Evolutionary conservation across 2,113 vertebrate species (phyloP).

Genomic region (Atherinomorus stipes): DNA sequence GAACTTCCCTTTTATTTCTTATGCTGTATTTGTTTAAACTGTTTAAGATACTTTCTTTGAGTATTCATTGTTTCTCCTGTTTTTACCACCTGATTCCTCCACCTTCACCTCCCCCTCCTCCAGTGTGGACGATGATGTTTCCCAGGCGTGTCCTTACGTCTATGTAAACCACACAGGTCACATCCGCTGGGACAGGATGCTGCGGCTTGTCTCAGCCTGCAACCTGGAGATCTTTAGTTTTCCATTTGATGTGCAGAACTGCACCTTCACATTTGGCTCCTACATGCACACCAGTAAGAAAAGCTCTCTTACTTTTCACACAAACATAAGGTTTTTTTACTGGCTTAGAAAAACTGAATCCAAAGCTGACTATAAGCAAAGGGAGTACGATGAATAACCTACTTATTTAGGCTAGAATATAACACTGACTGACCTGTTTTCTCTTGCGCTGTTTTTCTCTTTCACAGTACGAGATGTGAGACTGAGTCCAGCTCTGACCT

Average conservation of each 20-base stretch:
- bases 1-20: not conserved
- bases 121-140: constrained; percentile 84
- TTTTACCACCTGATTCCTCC: not conserved
- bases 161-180: constrained; percentile 85
- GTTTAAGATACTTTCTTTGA: too few relatives aligned
- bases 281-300: constrained; percentile 87
- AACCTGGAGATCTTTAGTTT: constrained; percentile 89
- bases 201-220: constrained; percentile 84
- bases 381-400: not conserved
- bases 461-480: constrained; percentile 81
- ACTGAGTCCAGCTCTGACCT: constrained; percentile 81
- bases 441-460: not conserved
- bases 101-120: constrained; percentile 38
- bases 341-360: not conserved
- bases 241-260: constrained; percentile 87
- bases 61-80: not conserved
- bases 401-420: not conserved
- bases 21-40: not conserved
- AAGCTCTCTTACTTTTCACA: not conserved
- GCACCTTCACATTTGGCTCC: constrained; percentile 85
- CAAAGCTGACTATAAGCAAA: not conserved
- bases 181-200: constrained; percentile 84
- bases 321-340: not conserved
- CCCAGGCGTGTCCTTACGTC: constrained; percentile 82
- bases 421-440: not conserved